phyloP scores from a whole-genome alignment of 1,140 invertebrate genomes.

The Formica selysi region DNA sequence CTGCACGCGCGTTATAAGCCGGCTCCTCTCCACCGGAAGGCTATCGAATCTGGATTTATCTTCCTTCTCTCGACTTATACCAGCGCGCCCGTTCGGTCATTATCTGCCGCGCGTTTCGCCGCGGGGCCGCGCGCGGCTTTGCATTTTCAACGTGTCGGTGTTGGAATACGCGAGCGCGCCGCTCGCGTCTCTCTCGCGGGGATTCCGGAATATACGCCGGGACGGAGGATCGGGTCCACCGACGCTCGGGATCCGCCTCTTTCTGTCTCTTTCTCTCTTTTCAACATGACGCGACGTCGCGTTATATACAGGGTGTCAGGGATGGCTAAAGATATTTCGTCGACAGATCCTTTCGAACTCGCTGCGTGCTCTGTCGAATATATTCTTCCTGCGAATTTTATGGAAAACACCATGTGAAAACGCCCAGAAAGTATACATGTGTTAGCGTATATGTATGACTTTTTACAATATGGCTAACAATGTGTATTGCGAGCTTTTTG shows the following conservation, averaged over 20 bases:
- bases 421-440: background rate
- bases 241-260: background rate
- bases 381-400: background rate
- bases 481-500: no score
- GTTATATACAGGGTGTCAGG: conserved; percentile 11
- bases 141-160: conserved; percentile 46
- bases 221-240: conserved; percentile 4
- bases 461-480: background rate
- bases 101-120: conserved; percentile 55
- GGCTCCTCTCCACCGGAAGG: conserved; percentile 51
- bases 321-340: conserved; percentile 11
- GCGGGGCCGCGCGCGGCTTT: conserved; percentile 51
- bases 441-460: background rate
- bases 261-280: conserved; percentile 8
- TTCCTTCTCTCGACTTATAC: conserved; percentile 33
- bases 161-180: background rate
- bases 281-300: background rate
- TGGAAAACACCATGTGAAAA: background rate
- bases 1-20: conserved; percentile 46
- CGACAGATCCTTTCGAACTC: background rate
- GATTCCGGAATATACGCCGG: conserved; percentile 31
- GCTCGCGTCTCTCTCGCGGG: conserved; percentile 39
- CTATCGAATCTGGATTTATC: conserved; percentile 59
- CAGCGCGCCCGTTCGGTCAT: conserved; percentile 30
- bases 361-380: background rate